A percentile compares a stretch with the other conserved stretches of the same genome.
Evolutionary conservation across 2,113 vertebrate genomes (phyloP).

Genomic region (Nerophis lumbriciformis): DNA sequence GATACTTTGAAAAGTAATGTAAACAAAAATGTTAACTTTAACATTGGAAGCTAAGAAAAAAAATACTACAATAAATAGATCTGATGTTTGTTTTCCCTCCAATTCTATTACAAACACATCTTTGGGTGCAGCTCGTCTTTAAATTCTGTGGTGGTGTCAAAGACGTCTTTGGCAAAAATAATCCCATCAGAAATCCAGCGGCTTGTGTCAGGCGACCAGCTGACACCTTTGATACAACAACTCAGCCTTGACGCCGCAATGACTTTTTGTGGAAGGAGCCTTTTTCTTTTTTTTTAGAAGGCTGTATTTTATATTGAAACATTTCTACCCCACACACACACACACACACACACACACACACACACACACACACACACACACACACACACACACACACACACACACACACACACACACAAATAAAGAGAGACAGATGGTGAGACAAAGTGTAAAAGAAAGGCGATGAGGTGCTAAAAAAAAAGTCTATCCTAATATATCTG

Average conservation of each 20-base stretch:
- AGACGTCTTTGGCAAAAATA: conserved; percentile 36
- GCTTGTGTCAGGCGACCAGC: conserved; percentile 37
- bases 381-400: conserved; percentile 25
- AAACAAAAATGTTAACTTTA: no score
- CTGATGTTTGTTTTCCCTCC: no score
- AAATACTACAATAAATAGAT: not conserved
- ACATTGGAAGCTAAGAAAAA: no score
- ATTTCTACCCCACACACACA: conserved; percentile 20
- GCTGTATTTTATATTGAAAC: conserved; percentile 48
- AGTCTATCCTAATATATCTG: conserved; percentile 46
- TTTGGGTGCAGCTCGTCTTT: conserved; percentile 13
- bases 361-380: not conserved
- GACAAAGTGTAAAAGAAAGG: conserved; percentile 11
- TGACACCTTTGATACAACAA: conserved; percentile 45
- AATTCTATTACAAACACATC: no score
- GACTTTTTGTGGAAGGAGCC: conserved; percentile 33
- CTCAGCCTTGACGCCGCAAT: conserved; percentile 24
- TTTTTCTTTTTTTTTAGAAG: conserved; percentile 16
- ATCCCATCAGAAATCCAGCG: conserved; percentile 41
- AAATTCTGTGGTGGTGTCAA: conserved; percentile 26
- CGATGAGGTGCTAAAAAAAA: conserved; percentile 7
- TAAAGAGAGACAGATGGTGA: conserved; percentile 33
- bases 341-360: conserved; percentile 1
- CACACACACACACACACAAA: conserved; percentile 27
- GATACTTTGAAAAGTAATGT: no score